Evolutionary conservation across 2,113 vertebrate genomes (phyloP), one percentile per base, ranked within the genome.

Genomic region (Rhinogobius similis): DNA sequence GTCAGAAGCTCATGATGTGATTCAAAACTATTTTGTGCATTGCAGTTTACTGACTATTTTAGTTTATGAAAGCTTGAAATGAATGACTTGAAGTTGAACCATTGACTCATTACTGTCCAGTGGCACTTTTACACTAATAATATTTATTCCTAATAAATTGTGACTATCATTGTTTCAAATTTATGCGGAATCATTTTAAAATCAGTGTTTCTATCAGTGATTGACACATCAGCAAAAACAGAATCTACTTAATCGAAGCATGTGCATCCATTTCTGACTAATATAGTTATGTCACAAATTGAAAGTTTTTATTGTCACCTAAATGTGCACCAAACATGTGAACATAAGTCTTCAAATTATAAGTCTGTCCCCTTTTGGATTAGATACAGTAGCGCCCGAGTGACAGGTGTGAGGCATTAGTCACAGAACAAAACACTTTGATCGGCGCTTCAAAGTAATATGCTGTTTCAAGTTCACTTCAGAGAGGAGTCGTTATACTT

Each of bases 361-460:
- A 61, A 61, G 58, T 61, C 32, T 61, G 58, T 36, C 29, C 58
- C 58, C 16, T 32, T 36, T 5, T 36, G 58, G 20, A 38, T 61
- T 21, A 36, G 20, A 29, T 32, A 38, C 58, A 61, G 8, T n/a
- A 61, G 58, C 4, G 10, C 58, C 20, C 8, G 11, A 61, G 27
- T 61, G 58, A 61, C 58, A 61, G 58, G 27, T 61, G 58, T 38
- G 58, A 38, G 58, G 9, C 18, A 29, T 58, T 58, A 61, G 58
- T 36, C 58, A 71, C 76, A 76, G 59, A 7, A 79, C 23, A 43
- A 52, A 27, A 58, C 26, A 58, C 69, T 23, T 70, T 27, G 41
- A 38, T 16, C 12, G 23, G 11, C 16, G 55, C 52, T 83, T 86
- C 65, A 82, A 77, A 77, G 20, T 72, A 67, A 59, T 18, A 77